Conservation (phyloP, 2,797 vertebrate species). For the Pangasius larnaudii region DNA sequence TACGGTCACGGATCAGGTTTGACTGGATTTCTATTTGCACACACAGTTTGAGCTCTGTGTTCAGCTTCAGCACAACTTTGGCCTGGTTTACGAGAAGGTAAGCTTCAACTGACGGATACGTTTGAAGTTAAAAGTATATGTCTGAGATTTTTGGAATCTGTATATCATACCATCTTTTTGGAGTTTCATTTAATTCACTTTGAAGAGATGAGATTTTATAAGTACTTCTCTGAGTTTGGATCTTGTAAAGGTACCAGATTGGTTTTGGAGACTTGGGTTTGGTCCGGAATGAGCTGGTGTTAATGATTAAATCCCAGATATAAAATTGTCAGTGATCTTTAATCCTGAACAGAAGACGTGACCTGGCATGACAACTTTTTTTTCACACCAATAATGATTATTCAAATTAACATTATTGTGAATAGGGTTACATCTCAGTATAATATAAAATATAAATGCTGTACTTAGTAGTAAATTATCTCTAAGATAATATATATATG, state of each 20-base stretch:
- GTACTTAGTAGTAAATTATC: neutral
- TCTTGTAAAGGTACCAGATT: neutral
- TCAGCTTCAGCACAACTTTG: neutral
- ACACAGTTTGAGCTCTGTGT: neutral
- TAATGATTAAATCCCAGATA: too few relatives aligned
- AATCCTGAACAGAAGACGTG: too few relatives aligned
- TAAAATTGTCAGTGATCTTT: too few relatives aligned
- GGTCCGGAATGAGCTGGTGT: too few relatives aligned
- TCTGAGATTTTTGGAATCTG: neutral
- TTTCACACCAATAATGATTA: too few relatives aligned
- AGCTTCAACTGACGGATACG: neutral
- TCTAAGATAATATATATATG: too few relatives aligned
- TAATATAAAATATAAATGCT: neutral
- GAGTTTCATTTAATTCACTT: neutral
- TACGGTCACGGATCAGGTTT: conserved; percentile 64
- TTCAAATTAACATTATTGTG: too few relatives aligned
- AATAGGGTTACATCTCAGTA: too few relatives aligned
- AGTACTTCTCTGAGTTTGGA: neutral
- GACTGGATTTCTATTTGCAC: conserved; percentile 60
- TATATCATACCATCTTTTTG: neutral
- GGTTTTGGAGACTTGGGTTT: too few relatives aligned
- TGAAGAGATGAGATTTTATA: too few relatives aligned
- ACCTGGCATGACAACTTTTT: too few relatives aligned
- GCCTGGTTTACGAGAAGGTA: neutral
- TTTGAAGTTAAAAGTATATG: neutral